Conservation (phyloP, 2,888 invertebrate genomes). For the Antheraea assamensis region DNA sequence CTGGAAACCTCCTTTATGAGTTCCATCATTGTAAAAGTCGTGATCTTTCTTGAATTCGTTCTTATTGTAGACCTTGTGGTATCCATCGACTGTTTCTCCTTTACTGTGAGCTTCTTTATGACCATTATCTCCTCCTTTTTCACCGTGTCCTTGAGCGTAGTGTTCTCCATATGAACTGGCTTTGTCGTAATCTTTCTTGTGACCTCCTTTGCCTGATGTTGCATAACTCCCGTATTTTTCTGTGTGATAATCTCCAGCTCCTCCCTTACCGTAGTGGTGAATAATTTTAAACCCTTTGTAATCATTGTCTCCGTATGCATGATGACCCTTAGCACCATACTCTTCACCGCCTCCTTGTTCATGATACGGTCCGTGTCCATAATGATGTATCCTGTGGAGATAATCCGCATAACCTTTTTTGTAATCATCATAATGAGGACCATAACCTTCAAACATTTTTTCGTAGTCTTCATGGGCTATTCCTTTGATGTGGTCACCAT, state of each 20-base stretch:
- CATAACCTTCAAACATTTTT: slow-evolving; percentile 58
- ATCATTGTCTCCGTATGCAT: slow-evolving; percentile 77
- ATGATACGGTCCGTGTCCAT: slow-evolving; percentile 52
- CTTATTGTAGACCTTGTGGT: slow-evolving; percentile 86
- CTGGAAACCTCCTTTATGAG: slow-evolving; percentile 82
- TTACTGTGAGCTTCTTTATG: slow-evolving; percentile 80
- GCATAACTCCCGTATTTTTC: slow-evolving; percentile 79
- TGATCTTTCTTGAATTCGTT: slow-evolving; percentile 88
- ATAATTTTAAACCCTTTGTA: slow-evolving; percentile 76
- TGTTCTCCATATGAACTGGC: slow-evolving; percentile 77
- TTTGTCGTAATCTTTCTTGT: slow-evolving; percentile 77
- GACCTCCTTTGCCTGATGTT: slow-evolving; percentile 74
- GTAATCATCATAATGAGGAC: slow-evolving; percentile 60
- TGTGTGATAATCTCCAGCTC: slow-evolving; percentile 78
- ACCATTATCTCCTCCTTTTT: slow-evolving; percentile 79
- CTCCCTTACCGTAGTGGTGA: slow-evolving; percentile 79
- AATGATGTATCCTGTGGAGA: slow-evolving; percentile 55
- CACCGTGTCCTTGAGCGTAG: slow-evolving; percentile 74
- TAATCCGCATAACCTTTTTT: slow-evolving; percentile 65
- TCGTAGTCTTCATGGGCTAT: slow-evolving; percentile 62
- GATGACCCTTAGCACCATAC: slow-evolving; percentile 65
- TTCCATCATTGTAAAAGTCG: slow-evolving; percentile 85
- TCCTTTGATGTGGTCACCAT: slow-evolving; percentile 53
- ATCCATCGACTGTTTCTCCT: slow-evolving; percentile 84
- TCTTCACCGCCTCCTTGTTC: slow-evolving; percentile 68